Base-by-base conservation (phyloP, 2,797 vertebrate species). In the Xiphorhynchus erythropygius region DNA sequence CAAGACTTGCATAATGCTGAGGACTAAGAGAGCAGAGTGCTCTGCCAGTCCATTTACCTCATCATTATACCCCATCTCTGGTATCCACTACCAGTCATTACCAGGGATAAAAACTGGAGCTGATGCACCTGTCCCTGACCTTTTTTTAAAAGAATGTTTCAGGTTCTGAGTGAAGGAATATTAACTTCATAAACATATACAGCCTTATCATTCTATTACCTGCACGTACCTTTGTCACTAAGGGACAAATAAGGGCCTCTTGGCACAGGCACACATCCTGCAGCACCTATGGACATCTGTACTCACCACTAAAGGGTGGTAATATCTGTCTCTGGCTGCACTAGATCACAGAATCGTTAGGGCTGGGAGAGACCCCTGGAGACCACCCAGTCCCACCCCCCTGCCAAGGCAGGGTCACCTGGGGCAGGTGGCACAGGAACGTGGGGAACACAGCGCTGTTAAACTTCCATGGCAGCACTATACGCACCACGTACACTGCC, bases 281-380 rank as follows among this genome's bases (percentile, higher is more conserved):
- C 18, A 55, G 74, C 74, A 67, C 57, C 53, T 21, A 10, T 1
- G 11, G 57, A 42, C 32, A 10, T 8, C 2, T 4, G 11, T 7
- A 46, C 11, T 15, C 55, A 9, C 24, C 53, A 14, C 63, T 8
- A 4, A 8, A 0, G 1, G 19, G 13, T 4, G 23, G 42, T 4
- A 37, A 3, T 23, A 22, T 2, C 55, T 17, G 12, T 9, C 39
- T 59, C 71, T 18, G 23, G 6, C 37, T 18, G 55, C 68, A n/a
- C 39, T 23, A 33, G 18, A 18, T 32, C 39, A 33, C 52, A 28
- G 14, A 70, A 30, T 1, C 39, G 2, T 14, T 19, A 77, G 8
- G 44, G 65, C 9, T 39, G 52, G 28, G 64, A 64, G 18, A 30
- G 39, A 33, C 7, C 39, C 32, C 44, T 14, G 30, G 18, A 52